A percentile compares a stretch with the other conserved stretches of the same genome.
These are phyloP conservation scores for Cygnus olor DNA, from an alignment of 2,797 vertebrate species.

Conservation along the genomic window DNA sequence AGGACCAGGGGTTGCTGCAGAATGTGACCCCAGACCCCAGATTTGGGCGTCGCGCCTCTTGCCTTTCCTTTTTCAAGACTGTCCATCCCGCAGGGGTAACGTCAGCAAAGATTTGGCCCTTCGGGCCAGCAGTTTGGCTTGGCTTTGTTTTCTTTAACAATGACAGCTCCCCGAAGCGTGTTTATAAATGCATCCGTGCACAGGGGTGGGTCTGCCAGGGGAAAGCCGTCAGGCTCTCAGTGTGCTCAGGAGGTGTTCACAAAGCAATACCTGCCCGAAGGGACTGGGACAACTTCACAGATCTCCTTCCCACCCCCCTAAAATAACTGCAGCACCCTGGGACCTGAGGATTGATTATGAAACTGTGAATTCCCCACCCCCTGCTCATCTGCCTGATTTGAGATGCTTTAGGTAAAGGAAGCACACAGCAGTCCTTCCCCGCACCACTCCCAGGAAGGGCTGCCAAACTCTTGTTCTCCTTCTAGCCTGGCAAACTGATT, in stretches of 20 bases:
- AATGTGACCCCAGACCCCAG: not conserved
- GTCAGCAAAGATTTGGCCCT: not conserved
- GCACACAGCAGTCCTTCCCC: not conserved
- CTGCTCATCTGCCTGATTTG: not conserved
- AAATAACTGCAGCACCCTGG: not conserved
- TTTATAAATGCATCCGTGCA: conserved; percentile 65
- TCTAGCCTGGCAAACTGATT: conserved; percentile 78
- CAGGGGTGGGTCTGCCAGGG: not conserved
- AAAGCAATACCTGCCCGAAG: not conserved
- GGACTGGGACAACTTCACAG: not conserved
- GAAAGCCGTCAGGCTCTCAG: not conserved
- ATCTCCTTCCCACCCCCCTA: not conserved
- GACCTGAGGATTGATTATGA: not conserved
- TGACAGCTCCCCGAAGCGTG: conserved; percentile 84
- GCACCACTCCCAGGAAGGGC: not conserved
- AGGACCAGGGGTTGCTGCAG: not conserved
- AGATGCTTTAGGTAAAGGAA: not conserved
- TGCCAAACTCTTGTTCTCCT: not conserved
- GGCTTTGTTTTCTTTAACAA: conserved; percentile 74
- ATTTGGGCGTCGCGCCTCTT: too few relatives aligned
- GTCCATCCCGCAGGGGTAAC: not conserved
- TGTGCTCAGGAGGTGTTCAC: not conserved
- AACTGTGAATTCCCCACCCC: not conserved
- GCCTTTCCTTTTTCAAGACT: not conserved
- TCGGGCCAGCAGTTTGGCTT: not conserved